Conservation (phyloP, 1,140 invertebrate genomes). For the Cotesia typhae region DNA sequence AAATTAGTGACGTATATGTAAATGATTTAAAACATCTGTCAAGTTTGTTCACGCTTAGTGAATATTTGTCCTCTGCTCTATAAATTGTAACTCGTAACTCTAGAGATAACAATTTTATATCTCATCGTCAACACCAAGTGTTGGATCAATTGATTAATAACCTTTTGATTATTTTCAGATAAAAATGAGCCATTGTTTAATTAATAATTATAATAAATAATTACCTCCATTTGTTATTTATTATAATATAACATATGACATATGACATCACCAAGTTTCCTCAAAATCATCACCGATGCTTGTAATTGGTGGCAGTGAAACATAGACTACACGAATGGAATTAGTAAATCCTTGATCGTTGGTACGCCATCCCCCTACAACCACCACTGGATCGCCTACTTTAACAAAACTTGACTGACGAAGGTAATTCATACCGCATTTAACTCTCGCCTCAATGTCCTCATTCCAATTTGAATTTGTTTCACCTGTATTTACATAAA, state of each 20-base stretch:
- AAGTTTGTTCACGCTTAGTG: not conserved
- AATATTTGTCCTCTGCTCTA: not conserved
- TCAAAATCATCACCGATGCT: slow-evolving; percentile 35
- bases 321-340: slow-evolving; percentile 77
- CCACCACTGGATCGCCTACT: slow-evolving; percentile 73
- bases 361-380: slow-evolving; percentile 78
- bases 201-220: slow-evolving; percentile 1
- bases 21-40: slow-evolving; percentile 5
- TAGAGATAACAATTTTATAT: slow-evolving; percentile 19
- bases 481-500: slow-evolving; percentile 45
- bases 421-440: slow-evolving; percentile 73
- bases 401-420: slow-evolving; percentile 73
- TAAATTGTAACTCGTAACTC: slow-evolving; percentile 6
- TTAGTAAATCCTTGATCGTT: slow-evolving; percentile 81
- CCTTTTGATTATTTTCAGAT: not conserved
- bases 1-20: too few species aligned
- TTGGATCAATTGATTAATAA: slow-evolving; percentile 22
- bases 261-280: slow-evolving; percentile 38
- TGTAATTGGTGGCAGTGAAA: slow-evolving; percentile 45
- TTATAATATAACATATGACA: not conserved
- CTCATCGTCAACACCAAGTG: too few species aligned
- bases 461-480: slow-evolving; percentile 71
- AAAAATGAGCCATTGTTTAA: slow-evolving; percentile 2
- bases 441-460: slow-evolving; percentile 77
- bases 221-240: not conserved